A percentile compares a stretch with the other conserved stretches of the same genome.
Conservation (phyloP, 2,113 vertebrate species). For the Apteryx owenii region DNA sequence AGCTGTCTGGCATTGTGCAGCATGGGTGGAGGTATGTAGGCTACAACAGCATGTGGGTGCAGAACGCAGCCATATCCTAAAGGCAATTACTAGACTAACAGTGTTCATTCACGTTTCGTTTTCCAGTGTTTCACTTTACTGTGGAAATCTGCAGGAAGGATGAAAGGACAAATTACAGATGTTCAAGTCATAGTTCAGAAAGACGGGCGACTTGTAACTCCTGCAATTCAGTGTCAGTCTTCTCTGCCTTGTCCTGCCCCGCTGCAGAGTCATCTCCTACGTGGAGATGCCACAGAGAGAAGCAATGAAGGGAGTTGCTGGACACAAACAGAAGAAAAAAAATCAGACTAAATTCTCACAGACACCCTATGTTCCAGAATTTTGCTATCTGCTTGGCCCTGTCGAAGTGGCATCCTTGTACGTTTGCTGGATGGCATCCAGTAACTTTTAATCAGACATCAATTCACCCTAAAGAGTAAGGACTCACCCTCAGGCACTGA, state of each 20-base stretch:
- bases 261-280: not conserved
- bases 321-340: not conserved
- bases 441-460: conserved; percentile 22
- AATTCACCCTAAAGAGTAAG: conserved; percentile 2
- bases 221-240: not conserved
- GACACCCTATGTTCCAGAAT: not conserved
- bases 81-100: not conserved
- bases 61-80: not conserved
- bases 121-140: not conserved
- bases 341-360: conserved; percentile 18
- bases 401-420: conserved; percentile 9
- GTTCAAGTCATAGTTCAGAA: not conserved
- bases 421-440: conserved; percentile 18
- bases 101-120: not conserved
- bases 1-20: not conserved
- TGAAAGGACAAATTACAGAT: not conserved
- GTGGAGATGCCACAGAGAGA: conserved; percentile 8
- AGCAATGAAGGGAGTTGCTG: not conserved
- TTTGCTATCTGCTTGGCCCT: conserved; percentile 2
- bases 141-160: not conserved
- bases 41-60: not conserved
- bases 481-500: conserved; percentile 3
- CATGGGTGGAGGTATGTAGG: not conserved
- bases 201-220: not conserved
- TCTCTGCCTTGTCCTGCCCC: not conserved